A percentile compares a stretch with the other conserved stretches of the same genome.
Conservation (phyloP, 1,140 invertebrate genomes). For the Cataglyphis hispanica region DNA sequence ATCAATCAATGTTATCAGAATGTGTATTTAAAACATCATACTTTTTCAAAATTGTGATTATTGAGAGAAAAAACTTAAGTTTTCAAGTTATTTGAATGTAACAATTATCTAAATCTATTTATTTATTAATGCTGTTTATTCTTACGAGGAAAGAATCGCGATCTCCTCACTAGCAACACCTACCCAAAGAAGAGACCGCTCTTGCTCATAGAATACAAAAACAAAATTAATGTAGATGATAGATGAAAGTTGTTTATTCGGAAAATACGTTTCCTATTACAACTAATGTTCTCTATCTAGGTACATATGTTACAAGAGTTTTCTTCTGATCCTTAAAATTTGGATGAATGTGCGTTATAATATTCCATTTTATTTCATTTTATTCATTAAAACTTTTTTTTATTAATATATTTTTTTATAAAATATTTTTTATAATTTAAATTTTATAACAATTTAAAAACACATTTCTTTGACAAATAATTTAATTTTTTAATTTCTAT, state of each 20-base stretch:
- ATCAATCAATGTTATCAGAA: not conserved
- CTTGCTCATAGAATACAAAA: conserved; percentile 9
- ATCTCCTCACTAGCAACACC: not conserved
- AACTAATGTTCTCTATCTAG: not conserved
- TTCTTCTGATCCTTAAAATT: too few species aligned
- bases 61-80: too few species aligned
- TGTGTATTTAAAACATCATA: too few species aligned
- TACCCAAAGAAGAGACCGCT: conserved; percentile 37
- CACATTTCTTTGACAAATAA: not conserved
- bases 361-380: not conserved
- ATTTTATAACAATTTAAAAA: not conserved
- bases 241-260: conserved; percentile 1
- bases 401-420: not conserved
- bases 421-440: too few species aligned
- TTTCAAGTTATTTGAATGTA: not conserved
- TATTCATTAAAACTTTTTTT: not conserved
- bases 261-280: not conserved
- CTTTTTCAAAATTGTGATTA: too few species aligned
- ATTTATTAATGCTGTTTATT: conserved; percentile 16
- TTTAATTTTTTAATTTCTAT: not conserved
- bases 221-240: not conserved
- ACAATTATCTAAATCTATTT: not conserved
- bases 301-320: not conserved
- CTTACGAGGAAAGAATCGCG: conserved; percentile 42
- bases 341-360: not conserved